These are phyloP conservation scores for Seira ritae DNA, from an alignment of 2,888 invertebrate species.

Conservation along the genomic window DNA sequence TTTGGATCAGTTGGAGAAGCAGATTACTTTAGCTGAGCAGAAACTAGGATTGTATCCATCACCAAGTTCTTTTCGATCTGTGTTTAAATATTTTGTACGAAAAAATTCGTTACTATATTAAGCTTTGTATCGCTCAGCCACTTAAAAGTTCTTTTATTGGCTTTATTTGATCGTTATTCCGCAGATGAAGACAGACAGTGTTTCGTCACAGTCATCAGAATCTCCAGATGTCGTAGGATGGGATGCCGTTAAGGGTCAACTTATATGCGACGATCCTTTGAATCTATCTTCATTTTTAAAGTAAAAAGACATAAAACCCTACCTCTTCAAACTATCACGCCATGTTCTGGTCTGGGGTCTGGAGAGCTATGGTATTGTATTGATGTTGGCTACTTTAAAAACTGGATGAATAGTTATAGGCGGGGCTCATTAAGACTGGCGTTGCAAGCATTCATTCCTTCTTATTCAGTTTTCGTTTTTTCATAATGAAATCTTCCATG, in stretches of 20 bases:
- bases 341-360: too few relatives aligned
- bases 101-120: background rate
- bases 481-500: too few relatives aligned
- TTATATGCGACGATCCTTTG: constrained; percentile 52
- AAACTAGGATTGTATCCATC: constrained; percentile 66
- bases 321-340: too few relatives aligned
- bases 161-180: too few relatives aligned
- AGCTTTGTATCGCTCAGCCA: background rate
- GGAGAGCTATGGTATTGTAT: too few relatives aligned
- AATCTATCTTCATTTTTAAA: constrained; percentile 44
- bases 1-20: constrained; percentile 66
- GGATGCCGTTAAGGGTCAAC: constrained; percentile 36
- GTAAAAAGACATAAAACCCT: background rate
- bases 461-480: too few relatives aligned
- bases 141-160: too few relatives aligned
- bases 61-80: constrained; percentile 60
- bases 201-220: constrained; percentile 15
- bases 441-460: too few relatives aligned
- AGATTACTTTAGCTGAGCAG: constrained; percentile 66
- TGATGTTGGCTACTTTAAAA: too few relatives aligned
- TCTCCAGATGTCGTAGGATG: constrained; percentile 31
- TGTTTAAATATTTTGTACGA: constrained; percentile 70
- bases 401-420: too few relatives aligned
- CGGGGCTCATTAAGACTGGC: too few relatives aligned
- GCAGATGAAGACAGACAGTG: constrained; percentile 52